Evolutionary conservation across 53 echinoderm and acorn worm genomes (phyloP).

Genomic region (Paelopatides confundens): DNA sequence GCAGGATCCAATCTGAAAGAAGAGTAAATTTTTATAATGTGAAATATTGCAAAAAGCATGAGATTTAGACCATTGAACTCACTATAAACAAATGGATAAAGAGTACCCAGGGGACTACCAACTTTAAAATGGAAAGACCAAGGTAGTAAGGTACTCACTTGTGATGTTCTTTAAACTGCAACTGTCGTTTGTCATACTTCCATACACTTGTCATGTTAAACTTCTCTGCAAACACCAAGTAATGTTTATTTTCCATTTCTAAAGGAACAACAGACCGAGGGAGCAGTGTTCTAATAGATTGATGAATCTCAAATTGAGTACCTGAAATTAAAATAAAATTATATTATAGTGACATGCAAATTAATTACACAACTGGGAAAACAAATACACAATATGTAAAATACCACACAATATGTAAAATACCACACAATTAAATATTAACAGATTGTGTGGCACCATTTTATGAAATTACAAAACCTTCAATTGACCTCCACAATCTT

Average conservation of each 20-base stretch:
- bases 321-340: background rate
- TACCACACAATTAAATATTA: no score
- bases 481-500: no score
- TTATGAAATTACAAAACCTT: no score
- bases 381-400: background rate
- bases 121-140: no score
- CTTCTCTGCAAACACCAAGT: conserved; percentile 35
- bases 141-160: no score
- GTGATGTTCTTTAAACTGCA: conserved; percentile 31
- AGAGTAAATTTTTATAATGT: background rate
- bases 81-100: no score
- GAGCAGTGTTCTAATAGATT: background rate
- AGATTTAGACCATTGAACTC: background rate
- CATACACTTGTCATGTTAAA: background rate
- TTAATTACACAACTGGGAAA: no score
- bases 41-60: background rate
- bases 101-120: no score
- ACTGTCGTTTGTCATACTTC: conserved; percentile 16
- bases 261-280: conserved; percentile 17
- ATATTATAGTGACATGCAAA: background rate
- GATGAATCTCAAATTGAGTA: conserved; percentile 26
- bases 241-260: conserved; percentile 26
- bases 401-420: no score
- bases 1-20: background rate
- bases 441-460: no score